Percentiles rank a stretch among this genome's conserved stretches.
These are phyloP conservation scores for Phengaris alcon DNA, from an alignment of 2,888 invertebrate species.

Conservation along the genomic window DNA sequence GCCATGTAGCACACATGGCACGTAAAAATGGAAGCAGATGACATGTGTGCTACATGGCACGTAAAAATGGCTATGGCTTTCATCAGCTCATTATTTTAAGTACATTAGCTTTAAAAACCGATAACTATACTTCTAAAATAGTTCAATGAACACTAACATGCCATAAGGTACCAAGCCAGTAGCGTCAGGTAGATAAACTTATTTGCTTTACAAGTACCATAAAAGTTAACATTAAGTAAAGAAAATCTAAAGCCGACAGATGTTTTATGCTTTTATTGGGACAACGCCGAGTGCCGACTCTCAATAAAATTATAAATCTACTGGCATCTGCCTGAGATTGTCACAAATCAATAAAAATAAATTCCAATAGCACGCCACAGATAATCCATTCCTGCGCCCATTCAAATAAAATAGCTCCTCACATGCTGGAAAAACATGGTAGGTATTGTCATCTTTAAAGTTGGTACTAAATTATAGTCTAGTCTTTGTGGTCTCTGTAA, in stretches of 20 bases:
- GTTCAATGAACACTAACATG: background rate
- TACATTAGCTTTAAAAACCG: too few species aligned
- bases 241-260: slow-evolving; percentile 3
- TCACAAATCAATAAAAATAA: slow-evolving; percentile 24
- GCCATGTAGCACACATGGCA: too few species aligned
- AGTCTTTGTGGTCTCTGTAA: too few species aligned
- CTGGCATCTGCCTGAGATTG: slow-evolving; percentile 9
- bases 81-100: too few species aligned
- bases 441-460: background rate
- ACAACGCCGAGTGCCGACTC: background rate
- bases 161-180: background rate
- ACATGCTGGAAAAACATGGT: background rate
- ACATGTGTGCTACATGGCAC: too few species aligned
- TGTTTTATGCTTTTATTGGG: slow-evolving; percentile 26
- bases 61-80: too few species aligned
- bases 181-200: background rate
- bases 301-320: slow-evolving; percentile 24
- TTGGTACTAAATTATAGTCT: background rate
- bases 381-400: background rate
- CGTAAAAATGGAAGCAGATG: too few species aligned
- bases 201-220: slow-evolving; percentile 13
- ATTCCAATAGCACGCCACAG: background rate
- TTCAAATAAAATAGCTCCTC: background rate
- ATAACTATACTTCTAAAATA: too few species aligned
- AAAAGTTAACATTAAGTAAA: background rate